Percentiles rank a stretch among this genome's conserved stretches.
Conservation (phyloP, 92 coral and sea anemone species). For the Bergia sp. region DNA sequence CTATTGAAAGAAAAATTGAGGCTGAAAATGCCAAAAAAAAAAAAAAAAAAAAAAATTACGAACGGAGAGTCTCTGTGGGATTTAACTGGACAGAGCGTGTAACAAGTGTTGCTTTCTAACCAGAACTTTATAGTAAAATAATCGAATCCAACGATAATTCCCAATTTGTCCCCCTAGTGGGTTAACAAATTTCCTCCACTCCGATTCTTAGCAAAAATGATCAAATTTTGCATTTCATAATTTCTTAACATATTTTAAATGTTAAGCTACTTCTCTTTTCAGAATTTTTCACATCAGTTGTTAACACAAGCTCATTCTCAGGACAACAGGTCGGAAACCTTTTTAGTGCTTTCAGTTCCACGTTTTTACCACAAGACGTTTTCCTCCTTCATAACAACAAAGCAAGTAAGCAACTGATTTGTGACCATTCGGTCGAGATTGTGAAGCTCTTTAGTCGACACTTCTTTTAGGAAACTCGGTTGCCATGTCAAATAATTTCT, state of each 20-base stretch:
- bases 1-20: too few species aligned
- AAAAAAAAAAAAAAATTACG: too few species aligned
- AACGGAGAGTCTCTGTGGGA: too few species aligned
- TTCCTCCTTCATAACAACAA: not conserved
- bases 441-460: not conserved
- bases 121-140: too few species aligned
- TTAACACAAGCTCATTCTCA: constrained; percentile 11
- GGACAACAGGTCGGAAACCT: constrained; percentile 1
- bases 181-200: not conserved
- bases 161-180: too few species aligned
- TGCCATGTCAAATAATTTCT: not conserved
- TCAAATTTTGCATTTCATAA: too few species aligned
- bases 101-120: too few species aligned
- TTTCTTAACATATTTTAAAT: too few species aligned
- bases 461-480: not conserved
- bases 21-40: too few species aligned
- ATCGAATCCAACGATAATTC: too few species aligned
- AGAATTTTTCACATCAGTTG: constrained; percentile 11
- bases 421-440: not conserved
- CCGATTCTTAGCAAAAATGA: not conserved
- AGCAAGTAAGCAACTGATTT: not conserved
- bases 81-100: too few species aligned
- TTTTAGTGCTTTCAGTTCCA: not conserved
- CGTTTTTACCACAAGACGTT: not conserved
- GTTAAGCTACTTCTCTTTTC: not conserved